Conservation (phyloP, 2,797 vertebrate species). For the Paramormyrops hopkinsi region DNA sequence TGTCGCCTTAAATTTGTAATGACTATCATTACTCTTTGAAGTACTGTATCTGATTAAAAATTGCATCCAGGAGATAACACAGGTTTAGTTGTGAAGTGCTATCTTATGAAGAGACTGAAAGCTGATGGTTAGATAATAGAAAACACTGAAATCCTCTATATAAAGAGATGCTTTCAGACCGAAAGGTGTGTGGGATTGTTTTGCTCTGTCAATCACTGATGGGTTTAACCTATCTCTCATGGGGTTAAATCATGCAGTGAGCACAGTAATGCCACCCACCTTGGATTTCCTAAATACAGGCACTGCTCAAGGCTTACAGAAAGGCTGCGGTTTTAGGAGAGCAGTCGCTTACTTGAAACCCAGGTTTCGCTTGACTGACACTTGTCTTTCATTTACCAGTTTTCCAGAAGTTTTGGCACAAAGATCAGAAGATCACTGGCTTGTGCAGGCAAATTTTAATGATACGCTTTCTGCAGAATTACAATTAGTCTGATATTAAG, state of each 20-base stretch:
- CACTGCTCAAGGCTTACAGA: not conserved
- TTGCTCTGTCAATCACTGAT: conserved; percentile 3
- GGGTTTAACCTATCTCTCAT: not conserved
- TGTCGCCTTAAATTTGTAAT: not conserved
- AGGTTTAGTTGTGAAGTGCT: not conserved
- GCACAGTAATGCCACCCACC: not conserved
- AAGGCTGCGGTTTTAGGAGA: not conserved
- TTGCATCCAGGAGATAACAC: not conserved
- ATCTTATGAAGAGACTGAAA: not conserved
- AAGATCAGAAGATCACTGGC: not conserved
- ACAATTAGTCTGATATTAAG: not conserved
- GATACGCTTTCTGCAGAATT: not conserved
- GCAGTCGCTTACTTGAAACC: not conserved
- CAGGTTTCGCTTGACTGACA: not conserved
- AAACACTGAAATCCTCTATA: not conserved
- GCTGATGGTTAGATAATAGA: not conserved
- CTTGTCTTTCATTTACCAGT: not conserved
- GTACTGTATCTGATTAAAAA: not conserved
- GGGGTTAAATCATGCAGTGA: not conserved
- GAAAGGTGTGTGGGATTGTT: conserved; percentile 1
- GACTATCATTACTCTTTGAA: not conserved
- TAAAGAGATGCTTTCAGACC: not conserved
- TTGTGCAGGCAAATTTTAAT: not conserved
- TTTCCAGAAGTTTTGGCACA: not conserved
- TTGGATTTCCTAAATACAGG: conserved; percentile 1